Evolutionary conservation across 2,797 vertebrate species (phyloP).

Genomic region (Margarornis squamiger): DNA sequence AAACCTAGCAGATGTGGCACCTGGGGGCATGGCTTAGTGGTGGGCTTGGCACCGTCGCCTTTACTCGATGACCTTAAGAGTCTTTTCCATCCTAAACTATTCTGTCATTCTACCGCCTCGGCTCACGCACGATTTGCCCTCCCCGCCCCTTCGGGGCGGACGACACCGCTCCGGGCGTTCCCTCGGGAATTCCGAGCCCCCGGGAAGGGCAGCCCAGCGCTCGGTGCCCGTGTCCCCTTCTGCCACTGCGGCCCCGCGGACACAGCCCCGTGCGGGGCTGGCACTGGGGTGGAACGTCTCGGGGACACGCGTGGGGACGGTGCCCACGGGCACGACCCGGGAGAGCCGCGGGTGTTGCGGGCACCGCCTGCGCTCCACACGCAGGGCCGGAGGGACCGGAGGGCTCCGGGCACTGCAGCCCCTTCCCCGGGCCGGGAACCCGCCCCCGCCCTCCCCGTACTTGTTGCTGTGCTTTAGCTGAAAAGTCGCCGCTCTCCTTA

Average conservation of each 20-base stretch:
- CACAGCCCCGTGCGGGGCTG: not conserved
- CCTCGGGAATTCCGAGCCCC: not conserved
- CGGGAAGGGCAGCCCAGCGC: not conserved
- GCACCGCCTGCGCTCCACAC: not conserved
- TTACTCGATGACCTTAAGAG: rapidly evolving
- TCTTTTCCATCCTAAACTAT: not conserved
- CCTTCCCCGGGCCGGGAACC: not conserved
- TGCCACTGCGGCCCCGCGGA: not conserved
- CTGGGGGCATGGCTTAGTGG: rapidly evolving
- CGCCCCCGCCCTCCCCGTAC: not conserved
- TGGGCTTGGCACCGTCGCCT: rapidly evolving
- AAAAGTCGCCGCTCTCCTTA: not conserved
- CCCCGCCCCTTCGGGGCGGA: not conserved
- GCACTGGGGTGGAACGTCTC: not conserved
- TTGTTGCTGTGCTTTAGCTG: not conserved
- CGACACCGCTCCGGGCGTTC: not conserved
- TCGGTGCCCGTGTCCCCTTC: not conserved
- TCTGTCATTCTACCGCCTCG: rapidly evolving
- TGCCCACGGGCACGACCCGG: not conserved
- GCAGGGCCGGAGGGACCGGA: no score
- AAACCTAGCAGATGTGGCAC: no score
- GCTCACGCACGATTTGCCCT: not conserved
- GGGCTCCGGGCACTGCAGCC: not conserved
- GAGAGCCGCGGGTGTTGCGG: not conserved
- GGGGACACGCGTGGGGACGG: not conserved